Base-by-base conservation (phyloP, 1,140 invertebrate genomes). In the Megalopta genalis region DNA sequence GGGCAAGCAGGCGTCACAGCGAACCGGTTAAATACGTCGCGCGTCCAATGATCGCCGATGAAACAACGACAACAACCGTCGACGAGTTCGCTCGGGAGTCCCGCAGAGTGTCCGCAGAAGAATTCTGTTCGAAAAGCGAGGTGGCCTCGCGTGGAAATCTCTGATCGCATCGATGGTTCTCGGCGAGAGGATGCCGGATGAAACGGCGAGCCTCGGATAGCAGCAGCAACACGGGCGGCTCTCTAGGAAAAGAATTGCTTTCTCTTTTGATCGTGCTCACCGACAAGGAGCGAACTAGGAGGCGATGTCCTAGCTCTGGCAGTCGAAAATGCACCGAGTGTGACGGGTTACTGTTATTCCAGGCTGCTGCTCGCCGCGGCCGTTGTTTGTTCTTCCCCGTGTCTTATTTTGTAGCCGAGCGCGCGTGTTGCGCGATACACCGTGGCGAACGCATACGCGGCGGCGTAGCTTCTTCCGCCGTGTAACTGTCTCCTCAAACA, bases 321-420 rank as follows among this genome's bases (percentile, higher is more conserved):
- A 89, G 86, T 88, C 89, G 85, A 91, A 93, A 91, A 92, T 78
- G 76, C 90, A 93, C 65, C 89, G 74, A 92, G 91, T 92, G 91
- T 93, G 91, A 93, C 92, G 89, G 72, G 87, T 92, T 93, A 92
- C 92, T 93, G 92, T 93, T 93, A 92, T 91, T 88, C 83, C 86
- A 84, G 83, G 87, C 87, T 88, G 89, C 88, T 87, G 42, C 42
- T 46, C 86, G 90, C 90, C 89, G 87, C 90, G 75, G 88, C 86
- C 76, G 82, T 82, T 90, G 85, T 89, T 90, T 91, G 88, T 87
- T 91, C 89, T 87, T 84, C 80, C n/a, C 81, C 74, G 83, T 68
- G 75, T 82, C 80, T 85, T 67, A 64, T 82, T 57, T 82, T 82
- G 69, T 77, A 57, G 32, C 59, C 39, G 49, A 23, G 59, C 42